Conservation (phyloP, 2,888 invertebrate genomes). For the Pyrocoelia pectoralis region DNA sequence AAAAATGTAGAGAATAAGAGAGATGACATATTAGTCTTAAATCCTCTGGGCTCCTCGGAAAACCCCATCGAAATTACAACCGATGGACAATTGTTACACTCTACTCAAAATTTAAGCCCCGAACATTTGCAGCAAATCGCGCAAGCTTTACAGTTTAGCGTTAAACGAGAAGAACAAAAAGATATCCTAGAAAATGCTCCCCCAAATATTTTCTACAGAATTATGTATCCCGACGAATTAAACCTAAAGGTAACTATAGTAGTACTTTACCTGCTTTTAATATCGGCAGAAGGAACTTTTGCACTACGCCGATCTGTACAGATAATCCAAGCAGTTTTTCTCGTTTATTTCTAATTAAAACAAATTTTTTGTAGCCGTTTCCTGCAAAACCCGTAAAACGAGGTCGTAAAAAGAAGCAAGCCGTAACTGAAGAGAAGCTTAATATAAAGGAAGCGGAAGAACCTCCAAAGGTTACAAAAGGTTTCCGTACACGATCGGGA, state of each 20-base stretch:
- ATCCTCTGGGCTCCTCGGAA: constrained; percentile 34
- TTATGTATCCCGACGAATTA: constrained; percentile 54
- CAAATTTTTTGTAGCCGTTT: constrained; percentile 41
- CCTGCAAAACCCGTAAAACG: constrained; percentile 42
- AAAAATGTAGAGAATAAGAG: constrained; percentile 3
- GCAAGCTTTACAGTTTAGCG: constrained; percentile 22
- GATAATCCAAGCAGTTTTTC: no score
- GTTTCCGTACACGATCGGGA: constrained; percentile 53
- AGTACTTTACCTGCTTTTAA: no score
- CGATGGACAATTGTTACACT: constrained; percentile 29
- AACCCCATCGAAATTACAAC: constrained; percentile 37
- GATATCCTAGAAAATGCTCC: constrained; percentile 24
- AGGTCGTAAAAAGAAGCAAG: constrained; percentile 50
- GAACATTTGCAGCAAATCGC: constrained; percentile 33
- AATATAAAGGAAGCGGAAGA: constrained; percentile 16
- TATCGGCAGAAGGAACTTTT: no score
- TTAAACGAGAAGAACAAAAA: constrained; percentile 17
- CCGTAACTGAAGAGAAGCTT: constrained; percentile 29
- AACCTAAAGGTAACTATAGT: constrained; percentile 51
- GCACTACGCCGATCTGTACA: no score
- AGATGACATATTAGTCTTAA: constrained; percentile 3
- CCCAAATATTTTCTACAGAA: constrained; percentile 48
- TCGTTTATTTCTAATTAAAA: no score
- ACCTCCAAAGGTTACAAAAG: constrained; percentile 39
- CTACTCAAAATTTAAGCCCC: constrained; percentile 31